Conservation (phyloP, 2,113 vertebrate species). For the Progne subis region DNA sequence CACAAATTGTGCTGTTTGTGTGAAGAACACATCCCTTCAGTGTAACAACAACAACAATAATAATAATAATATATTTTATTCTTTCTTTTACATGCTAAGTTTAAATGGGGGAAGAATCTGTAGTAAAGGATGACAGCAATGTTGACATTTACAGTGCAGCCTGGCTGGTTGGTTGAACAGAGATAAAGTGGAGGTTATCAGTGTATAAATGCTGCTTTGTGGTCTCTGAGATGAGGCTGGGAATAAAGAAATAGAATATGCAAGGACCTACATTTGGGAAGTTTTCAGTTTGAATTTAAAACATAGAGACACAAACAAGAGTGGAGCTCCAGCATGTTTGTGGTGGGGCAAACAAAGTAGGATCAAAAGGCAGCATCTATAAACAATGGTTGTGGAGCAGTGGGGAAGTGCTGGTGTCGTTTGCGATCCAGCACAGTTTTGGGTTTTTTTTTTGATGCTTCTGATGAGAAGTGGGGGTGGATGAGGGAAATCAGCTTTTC, state of each 20-base stretch:
- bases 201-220: neutral
- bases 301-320: neutral
- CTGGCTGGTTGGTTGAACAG: neutral
- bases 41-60: no score
- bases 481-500: no score
- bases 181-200: neutral
- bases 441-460: accelerated
- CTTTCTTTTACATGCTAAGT: neutral
- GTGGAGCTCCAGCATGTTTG: accelerated
- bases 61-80: neutral
- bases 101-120: neutral
- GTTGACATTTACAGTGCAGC: neutral
- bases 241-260: neutral
- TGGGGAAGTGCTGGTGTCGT: neutral
- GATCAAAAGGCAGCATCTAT: neutral
- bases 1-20: neutral
- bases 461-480: neutral
- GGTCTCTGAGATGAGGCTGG: neutral
- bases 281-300: neutral
- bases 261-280: neutral
- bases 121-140: neutral
- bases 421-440: neutral
- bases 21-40: neutral
- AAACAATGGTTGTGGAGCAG: accelerated
- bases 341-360: accelerated